Evolutionary conservation across 2,797 vertebrate genomes (phyloP).

Genomic region (Artibeus lituratus): DNA sequence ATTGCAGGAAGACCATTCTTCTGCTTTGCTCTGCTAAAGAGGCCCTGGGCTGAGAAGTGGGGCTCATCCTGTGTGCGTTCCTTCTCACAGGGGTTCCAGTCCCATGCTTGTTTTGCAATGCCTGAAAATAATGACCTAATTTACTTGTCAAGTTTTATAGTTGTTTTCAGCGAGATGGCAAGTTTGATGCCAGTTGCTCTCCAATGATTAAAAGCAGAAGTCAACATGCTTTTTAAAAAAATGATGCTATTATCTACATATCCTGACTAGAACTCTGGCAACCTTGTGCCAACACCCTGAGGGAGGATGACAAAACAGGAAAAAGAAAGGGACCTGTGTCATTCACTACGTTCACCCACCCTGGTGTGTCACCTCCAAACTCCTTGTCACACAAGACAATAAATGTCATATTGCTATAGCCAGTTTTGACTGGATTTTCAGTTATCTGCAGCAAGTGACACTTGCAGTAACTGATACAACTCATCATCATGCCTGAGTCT

Average conservation of each 20-base stretch:
- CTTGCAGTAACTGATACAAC: background rate
- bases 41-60: background rate
- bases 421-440: background rate
- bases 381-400: background rate
- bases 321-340: background rate
- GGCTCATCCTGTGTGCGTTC: background rate
- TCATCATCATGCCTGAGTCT: background rate
- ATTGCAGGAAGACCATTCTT: background rate
- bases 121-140: background rate
- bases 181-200: background rate
- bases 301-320: background rate
- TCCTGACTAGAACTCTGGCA: background rate
- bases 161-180: background rate
- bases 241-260: background rate
- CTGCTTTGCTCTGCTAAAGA: background rate
- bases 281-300: background rate
- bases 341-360: background rate
- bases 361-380: background rate
- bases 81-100: background rate
- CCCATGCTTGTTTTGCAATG: background rate
- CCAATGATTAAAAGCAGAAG: background rate
- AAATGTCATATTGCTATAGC: background rate
- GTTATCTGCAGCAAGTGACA: background rate
- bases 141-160: background rate
- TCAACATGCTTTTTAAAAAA: background rate